phyloP scores from a whole-genome alignment of 2,797 vertebrate genomes.

The Acridotheres tristis region DNA sequence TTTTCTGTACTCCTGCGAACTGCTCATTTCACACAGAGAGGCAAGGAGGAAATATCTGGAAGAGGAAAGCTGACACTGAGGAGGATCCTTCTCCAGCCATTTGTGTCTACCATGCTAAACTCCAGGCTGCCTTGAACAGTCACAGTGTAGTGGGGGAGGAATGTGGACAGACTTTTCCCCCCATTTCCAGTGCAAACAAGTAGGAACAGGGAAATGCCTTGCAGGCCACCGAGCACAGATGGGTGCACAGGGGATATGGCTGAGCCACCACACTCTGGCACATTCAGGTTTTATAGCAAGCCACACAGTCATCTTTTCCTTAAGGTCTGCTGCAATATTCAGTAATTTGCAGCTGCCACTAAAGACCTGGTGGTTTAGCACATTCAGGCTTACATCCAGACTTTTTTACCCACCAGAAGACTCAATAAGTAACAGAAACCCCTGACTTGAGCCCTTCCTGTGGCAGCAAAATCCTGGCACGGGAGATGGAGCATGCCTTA shows the following conservation, averaged over 20 bases:
- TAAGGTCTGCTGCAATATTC: not conserved
- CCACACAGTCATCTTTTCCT: not conserved
- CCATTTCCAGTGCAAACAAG: not conserved
- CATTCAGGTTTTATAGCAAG: not conserved
- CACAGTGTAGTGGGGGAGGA: fast-evolving
- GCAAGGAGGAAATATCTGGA: not conserved
- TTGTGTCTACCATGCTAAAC: fast-evolving
- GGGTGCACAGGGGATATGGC: not conserved
- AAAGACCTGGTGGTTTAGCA: not conserved
- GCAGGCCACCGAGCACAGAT: fast-evolving
- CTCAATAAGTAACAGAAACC: not conserved
- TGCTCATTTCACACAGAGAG: not conserved
- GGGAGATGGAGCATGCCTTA: fast-evolving
- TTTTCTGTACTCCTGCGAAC: not conserved
- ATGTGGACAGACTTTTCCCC: not conserved
- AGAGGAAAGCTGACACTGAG: not conserved
- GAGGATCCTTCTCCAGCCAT: not conserved
- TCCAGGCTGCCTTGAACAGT: not conserved
- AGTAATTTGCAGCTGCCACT: not conserved
- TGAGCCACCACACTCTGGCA: not conserved
- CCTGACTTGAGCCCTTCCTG: not conserved
- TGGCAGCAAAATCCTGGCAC: not conserved
- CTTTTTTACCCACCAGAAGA: not conserved
- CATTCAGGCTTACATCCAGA: not conserved
- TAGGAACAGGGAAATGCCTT: not conserved